Base-by-base conservation (phyloP, 1,140 invertebrate species). In the Penaeus vannamei region DNA sequence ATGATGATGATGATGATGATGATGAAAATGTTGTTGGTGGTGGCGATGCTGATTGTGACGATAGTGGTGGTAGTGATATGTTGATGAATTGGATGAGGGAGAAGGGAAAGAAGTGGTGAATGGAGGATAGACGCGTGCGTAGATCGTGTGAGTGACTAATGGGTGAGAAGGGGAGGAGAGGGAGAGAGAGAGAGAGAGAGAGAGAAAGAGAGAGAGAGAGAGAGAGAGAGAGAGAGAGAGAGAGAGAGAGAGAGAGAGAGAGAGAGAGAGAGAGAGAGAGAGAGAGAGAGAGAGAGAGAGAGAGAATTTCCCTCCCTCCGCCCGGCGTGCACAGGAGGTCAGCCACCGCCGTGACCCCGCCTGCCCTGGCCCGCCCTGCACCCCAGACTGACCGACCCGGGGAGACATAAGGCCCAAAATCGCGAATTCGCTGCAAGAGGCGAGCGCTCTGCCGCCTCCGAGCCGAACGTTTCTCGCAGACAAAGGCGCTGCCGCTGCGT, bases 221-320 rank as follows among this genome's bases (percentile, higher is more conserved):
- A n/a, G 29, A 32, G 53, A 53, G 81, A 46, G 36, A 60, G 81
- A 60, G 53, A 23, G 23, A 32, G 29, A 32, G 20, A n/a, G 53
- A 60, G 36, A 42, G 23, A 32, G 29, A 60, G 53, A 32, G 23
- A 22, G 23, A 42, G 19, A 32, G 36, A 23, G 23, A 46, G 53
- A 23, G 64, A 26, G 26, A 26, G 36, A 81, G 53, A 61, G 53
- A 61, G 53, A 83, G 53, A 61, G n/a, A 61, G 10, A 61, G n/a
- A 83, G 53, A 83, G 53, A n/a, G n/a, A 83, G 53, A 26, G 81
- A 61, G 46, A 83, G 42, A 61, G 81, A 61, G 10, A 61, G 23
- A n/a, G 81, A 82, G 10, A n/a, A 22, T 3, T 53, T 53, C 46
- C 14, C 1, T 2, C 8, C 46, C 8, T 12, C 46, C 46, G 14